These are phyloP conservation scores for Bucorvus abyssinicus DNA, from an alignment of 2,797 vertebrate species.

Conservation along the genomic window DNA sequence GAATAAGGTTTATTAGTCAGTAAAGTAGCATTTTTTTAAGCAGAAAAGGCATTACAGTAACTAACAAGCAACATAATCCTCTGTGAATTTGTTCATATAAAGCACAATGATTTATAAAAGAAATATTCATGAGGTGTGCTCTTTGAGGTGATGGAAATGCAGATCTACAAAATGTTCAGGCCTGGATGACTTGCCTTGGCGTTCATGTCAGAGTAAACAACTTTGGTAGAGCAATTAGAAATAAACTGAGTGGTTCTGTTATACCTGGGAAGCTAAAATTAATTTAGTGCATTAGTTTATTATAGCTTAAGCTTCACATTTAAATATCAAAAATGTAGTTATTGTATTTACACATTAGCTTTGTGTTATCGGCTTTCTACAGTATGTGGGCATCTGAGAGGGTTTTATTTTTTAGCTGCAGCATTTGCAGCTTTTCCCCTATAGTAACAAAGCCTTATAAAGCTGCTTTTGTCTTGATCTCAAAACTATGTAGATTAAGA, in stretches of 20 bases:
- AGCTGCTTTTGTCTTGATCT: neutral
- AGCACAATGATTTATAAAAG: neutral
- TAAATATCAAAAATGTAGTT: conserved; percentile 46
- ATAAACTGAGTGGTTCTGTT: conserved; percentile 12
- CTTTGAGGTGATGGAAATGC: neutral
- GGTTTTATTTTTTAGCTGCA: conserved; percentile 38
- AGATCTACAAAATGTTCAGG: neutral
- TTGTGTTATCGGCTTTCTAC: conserved; percentile 30
- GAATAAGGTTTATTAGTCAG: neutral
- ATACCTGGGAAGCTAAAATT: conserved; percentile 21
- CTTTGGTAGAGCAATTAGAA: conserved; percentile 26
- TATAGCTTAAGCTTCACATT: conserved; percentile 16
- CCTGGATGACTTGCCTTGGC: neutral
- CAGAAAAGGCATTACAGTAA: neutral
- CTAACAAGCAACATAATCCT: neutral
- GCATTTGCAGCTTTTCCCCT: neutral
- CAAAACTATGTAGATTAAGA: neutral
- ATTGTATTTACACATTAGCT: conserved; percentile 38
- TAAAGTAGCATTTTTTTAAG: neutral
- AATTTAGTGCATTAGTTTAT: neutral
- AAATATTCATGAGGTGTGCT: neutral
- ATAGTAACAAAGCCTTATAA: neutral
- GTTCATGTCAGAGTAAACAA: neutral
- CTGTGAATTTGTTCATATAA: neutral
- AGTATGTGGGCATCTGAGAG: conserved; percentile 21